Conservation (phyloP, 2,797 vertebrate genomes). For the Crax fasciolata region DNA sequence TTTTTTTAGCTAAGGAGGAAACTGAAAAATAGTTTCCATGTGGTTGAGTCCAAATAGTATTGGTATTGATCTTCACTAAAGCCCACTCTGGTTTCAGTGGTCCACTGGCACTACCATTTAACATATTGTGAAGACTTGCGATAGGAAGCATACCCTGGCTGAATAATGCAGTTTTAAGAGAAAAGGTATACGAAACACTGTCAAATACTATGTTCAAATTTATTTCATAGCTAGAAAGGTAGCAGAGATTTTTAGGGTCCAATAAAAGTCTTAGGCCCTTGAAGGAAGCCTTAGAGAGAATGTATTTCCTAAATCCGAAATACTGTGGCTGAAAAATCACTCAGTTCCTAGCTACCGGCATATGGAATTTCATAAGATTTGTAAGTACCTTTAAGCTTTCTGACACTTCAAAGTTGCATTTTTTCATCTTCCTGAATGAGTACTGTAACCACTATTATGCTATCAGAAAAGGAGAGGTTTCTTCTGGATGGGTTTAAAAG, state of each 20-base stretch:
- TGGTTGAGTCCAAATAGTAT: background rate
- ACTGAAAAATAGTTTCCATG: slow-evolving; percentile 18
- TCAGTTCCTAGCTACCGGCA: background rate
- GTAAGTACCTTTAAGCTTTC: background rate
- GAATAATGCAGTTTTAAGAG: background rate
- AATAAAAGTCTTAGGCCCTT: background rate
- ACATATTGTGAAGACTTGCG: background rate
- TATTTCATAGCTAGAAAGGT: background rate
- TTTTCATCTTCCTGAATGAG: background rate
- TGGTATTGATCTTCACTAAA: slow-evolving; percentile 14
- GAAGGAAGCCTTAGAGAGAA: background rate
- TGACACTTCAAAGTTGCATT: background rate
- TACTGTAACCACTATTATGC: background rate
- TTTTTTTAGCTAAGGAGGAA: slow-evolving; percentile 36
- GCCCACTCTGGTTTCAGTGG: background rate
- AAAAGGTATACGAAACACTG: background rate
- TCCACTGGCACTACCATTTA: background rate
- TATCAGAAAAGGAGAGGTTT: background rate
- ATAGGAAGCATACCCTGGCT: background rate
- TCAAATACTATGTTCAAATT: slow-evolving; percentile 2
- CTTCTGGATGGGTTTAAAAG: background rate
- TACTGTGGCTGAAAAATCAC: background rate
- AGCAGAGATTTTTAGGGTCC: background rate
- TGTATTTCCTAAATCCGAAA: background rate
- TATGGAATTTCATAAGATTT: background rate